phyloP scores from a whole-genome alignment of 2,797 vertebrate genomes.

The Pogonophryne albipinna region DNA sequence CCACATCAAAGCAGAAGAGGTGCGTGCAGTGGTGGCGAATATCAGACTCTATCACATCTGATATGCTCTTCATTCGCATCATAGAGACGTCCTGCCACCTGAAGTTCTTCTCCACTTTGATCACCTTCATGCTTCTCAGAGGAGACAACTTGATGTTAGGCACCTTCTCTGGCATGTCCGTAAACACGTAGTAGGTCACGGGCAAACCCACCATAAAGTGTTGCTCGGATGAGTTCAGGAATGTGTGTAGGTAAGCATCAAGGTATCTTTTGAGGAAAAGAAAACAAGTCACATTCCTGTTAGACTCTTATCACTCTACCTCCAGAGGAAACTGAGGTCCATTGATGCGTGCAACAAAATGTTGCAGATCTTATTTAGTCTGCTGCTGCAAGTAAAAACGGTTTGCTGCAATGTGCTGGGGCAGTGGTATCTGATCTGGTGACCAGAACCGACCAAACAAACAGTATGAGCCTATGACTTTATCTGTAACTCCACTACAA shows the following conservation, averaged over 20 bases:
- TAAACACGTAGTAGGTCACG: constrained; percentile 69
- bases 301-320: not conserved
- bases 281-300: constrained; percentile 2
- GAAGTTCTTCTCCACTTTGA: not conserved
- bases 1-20: constrained; percentile 89
- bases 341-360: too few relatives aligned
- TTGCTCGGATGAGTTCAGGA: constrained; percentile 63
- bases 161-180: constrained; percentile 60
- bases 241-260: constrained; percentile 63
- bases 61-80: constrained; percentile 77
- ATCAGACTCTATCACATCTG: constrained; percentile 76
- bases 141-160: not conserved
- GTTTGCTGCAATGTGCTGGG: too few relatives aligned
- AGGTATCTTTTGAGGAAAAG: constrained; percentile 58
- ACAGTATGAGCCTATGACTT: too few relatives aligned
- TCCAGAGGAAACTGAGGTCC: not conserved
- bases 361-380: too few relatives aligned
- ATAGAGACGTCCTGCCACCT: constrained; percentile 78
- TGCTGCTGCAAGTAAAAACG: too few relatives aligned
- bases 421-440: too few relatives aligned
- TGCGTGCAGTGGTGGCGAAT: constrained; percentile 79
- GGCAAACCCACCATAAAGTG: constrained; percentile 74
- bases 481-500: too few relatives aligned
- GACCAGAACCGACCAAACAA: too few relatives aligned
- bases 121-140: too few relatives aligned